These are phyloP conservation scores for Leucania comma DNA, from an alignment of 2,888 invertebrate genomes.

Conservation along the genomic window DNA sequence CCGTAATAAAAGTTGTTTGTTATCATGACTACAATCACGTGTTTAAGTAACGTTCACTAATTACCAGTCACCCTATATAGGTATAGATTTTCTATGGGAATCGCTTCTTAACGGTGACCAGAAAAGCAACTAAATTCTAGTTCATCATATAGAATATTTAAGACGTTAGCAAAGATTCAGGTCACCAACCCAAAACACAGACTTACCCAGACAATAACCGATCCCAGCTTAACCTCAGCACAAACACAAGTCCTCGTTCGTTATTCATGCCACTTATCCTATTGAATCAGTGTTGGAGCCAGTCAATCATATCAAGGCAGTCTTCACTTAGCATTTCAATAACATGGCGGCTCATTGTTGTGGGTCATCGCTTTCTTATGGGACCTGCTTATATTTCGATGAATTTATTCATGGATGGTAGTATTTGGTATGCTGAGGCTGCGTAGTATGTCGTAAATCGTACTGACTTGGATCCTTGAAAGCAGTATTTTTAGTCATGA, in stretches of 20 bases:
- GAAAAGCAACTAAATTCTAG: not conserved
- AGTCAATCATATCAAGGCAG: conserved; percentile 56
- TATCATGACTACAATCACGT: too few relatives aligned
- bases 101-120: too few relatives aligned
- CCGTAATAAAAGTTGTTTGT: too few relatives aligned
- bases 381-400: conserved; percentile 22
- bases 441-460: conserved; percentile 6
- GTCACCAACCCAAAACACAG: conserved; percentile 6
- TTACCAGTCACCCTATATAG: too few relatives aligned
- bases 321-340: conserved; percentile 63
- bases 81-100: too few relatives aligned
- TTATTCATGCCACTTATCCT: conserved; percentile 54
- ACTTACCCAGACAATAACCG: conserved; percentile 1
- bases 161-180: not conserved
- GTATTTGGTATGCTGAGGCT: conserved; percentile 24
- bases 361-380: conserved; percentile 10
- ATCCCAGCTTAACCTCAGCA: conserved; percentile 3
- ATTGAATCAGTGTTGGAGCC: conserved; percentile 58
- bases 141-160: too few relatives aligned
- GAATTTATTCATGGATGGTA: conserved; percentile 31
- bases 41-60: too few relatives aligned
- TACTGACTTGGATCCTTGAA: not conserved
- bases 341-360: conserved; percentile 40
- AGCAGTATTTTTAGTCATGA: conserved; percentile 6
- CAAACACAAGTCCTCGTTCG: not conserved